A percentile compares a stretch with the other conserved stretches of the same genome.
Conservation (phyloP, 2,888 invertebrate genomes). For the Crematogaster levior region DNA sequence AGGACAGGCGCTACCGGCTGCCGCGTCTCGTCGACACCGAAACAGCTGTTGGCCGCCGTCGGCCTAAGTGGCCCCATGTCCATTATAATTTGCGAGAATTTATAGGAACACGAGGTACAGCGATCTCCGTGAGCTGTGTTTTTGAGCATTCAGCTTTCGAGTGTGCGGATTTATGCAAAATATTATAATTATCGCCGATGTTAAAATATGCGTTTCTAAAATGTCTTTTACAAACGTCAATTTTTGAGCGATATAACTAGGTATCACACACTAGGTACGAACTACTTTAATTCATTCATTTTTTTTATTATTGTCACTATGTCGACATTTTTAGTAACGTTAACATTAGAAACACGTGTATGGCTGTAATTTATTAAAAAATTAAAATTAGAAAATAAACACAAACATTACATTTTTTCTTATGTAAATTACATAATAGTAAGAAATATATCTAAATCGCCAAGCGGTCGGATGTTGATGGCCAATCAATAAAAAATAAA, state of each 20-base stretch:
- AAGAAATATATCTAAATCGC: too few relatives aligned
- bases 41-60: slow-evolving; percentile 64
- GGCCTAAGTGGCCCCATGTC: slow-evolving; percentile 37
- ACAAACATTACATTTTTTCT: too few relatives aligned
- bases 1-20: slow-evolving; percentile 57
- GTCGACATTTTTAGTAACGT: not conserved
- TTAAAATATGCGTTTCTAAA: not conserved
- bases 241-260: too few relatives aligned
- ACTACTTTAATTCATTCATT: not conserved
- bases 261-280: too few relatives aligned
- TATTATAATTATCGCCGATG: not conserved
- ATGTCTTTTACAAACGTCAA: not conserved
- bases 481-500: too few relatives aligned
- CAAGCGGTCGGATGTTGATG: too few relatives aligned
- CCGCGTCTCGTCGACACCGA: slow-evolving; percentile 45
- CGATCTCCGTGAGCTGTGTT: not conserved
- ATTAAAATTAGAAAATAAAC: too few relatives aligned
- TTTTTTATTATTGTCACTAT: not conserved
- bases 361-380: too few relatives aligned
- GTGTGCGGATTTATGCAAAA: not conserved
- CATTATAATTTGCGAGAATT: slow-evolving; percentile 54
- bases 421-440: too few relatives aligned
- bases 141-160: not conserved
- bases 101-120: slow-evolving; percentile 30
- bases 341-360: too few relatives aligned